Conservation (phyloP, 2,888 invertebrate species). For the Epistrophe eligans region DNA sequence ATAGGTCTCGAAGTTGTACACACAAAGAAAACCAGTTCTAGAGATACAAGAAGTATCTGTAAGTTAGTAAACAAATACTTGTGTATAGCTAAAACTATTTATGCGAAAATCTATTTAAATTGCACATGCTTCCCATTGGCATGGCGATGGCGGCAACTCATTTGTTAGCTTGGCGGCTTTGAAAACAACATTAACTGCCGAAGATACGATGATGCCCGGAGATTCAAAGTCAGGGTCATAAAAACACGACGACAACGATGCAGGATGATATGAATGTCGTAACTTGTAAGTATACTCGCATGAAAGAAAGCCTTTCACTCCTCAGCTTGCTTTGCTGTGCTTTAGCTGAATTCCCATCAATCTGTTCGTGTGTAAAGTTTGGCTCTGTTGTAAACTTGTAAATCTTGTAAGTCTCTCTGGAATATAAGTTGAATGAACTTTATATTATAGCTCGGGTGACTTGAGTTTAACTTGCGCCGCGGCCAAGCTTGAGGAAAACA, state of each 20-base stretch:
- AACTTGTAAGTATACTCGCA: constrained; percentile 37
- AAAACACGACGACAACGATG: constrained; percentile 39
- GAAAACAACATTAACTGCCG: constrained; percentile 15
- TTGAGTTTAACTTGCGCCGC: constrained; percentile 47
- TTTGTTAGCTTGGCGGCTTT: constrained; percentile 24
- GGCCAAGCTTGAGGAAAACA: constrained; percentile 55
- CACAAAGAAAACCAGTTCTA: constrained; percentile 47
- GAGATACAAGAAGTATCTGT: constrained; percentile 19
- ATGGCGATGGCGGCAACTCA: background rate
- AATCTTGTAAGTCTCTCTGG: constrained; percentile 7
- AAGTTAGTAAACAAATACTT: constrained; percentile 53
- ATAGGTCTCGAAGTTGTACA: constrained; percentile 17
- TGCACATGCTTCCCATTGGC: constrained; percentile 22
- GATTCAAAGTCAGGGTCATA: constrained; percentile 73
- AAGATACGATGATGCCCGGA: constrained; percentile 21
- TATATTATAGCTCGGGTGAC: constrained; percentile 49
- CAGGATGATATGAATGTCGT: constrained; percentile 35
- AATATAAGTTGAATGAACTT: constrained; percentile 67
- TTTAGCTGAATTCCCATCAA: constrained; percentile 37
- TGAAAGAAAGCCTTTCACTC: constrained; percentile 69
- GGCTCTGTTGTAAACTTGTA: constrained; percentile 5
- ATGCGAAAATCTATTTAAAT: constrained; percentile 42
- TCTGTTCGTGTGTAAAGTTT: constrained; percentile 23
- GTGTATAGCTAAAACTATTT: constrained; percentile 8
- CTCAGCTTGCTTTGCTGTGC: background rate